Conservation (phyloP, 1,140 invertebrate species). For the Pinna nobilis region DNA sequence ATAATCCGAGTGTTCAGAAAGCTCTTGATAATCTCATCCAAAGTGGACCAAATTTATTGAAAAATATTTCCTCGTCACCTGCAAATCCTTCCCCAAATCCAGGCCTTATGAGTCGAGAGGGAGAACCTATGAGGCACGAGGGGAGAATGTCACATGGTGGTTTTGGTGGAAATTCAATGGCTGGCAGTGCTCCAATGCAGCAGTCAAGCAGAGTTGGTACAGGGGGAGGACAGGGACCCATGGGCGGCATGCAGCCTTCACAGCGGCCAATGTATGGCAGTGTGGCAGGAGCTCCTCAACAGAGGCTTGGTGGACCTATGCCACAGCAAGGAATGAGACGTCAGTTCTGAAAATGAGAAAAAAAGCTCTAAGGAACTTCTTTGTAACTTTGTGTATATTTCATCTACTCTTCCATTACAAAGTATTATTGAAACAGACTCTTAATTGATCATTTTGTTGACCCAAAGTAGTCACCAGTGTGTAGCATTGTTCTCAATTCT, state of each 20-base stretch:
- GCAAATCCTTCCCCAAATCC: constrained; percentile 15
- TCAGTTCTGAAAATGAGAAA: too few species aligned
- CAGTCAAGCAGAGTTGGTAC: constrained; percentile 1
- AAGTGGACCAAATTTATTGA: constrained; percentile 65
- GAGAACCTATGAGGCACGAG: constrained; percentile 18
- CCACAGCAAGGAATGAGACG: neutral
- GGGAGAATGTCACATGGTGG: neutral
- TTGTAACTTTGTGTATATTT: neutral
- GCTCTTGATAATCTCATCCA: constrained; percentile 75
- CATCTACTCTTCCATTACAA: neutral
- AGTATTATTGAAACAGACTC: neutral
- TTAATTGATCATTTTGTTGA: too few species aligned
- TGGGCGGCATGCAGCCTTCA: neutral
- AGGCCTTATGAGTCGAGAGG: constrained; percentile 28
- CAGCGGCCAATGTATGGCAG: constrained; percentile 14
- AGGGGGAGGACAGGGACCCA: neutral
- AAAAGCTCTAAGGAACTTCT: too few species aligned
- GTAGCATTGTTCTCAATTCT: too few species aligned
- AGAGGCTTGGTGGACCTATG: constrained; percentile 12
- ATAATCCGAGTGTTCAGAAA: constrained; percentile 75
- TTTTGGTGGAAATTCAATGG: neutral
- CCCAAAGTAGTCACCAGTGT: too few species aligned
- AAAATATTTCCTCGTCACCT: constrained; percentile 52
- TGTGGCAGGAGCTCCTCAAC: neutral
- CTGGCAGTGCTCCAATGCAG: constrained; percentile 10